phyloP scores from a whole-genome alignment of 1,140 invertebrate species.

The Drosophila tani region DNA sequence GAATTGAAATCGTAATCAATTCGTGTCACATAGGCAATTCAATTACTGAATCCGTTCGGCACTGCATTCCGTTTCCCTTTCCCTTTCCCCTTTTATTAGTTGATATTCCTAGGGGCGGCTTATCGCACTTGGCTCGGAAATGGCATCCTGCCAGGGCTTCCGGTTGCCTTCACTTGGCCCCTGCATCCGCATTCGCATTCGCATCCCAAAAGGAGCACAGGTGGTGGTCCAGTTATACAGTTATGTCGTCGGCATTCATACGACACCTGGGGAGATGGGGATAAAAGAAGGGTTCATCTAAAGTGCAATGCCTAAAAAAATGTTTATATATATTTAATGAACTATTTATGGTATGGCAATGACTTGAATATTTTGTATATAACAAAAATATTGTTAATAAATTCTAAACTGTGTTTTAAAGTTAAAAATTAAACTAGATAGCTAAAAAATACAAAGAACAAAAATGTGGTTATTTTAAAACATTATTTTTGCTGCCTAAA shows the following conservation, averaged over 20 bases:
- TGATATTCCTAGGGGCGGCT: conserved; percentile 27
- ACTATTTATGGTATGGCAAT: neutral
- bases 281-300: neutral
- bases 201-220: conserved; percentile 37
- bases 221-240: conserved; percentile 58
- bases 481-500: neutral
- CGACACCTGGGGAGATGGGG: neutral
- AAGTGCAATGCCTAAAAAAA: neutral
- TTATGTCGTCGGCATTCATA: conserved; percentile 19
- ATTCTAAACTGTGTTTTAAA: too few relatives aligned
- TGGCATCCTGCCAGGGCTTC: conserved; percentile 71
- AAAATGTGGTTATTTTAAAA: neutral
- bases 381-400: too few relatives aligned
- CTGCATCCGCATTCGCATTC: conserved; percentile 10
- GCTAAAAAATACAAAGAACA: neutral
- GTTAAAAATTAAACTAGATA: neutral
- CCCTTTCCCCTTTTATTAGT: conserved; percentile 21
- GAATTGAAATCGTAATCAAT: conserved; percentile 66
- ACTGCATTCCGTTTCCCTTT: conserved; percentile 13
- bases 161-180: conserved; percentile 42
- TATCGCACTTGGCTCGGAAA: conserved; percentile 57
- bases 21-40: conserved; percentile 77
- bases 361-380: too few relatives aligned
- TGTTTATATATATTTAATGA: conserved; percentile 4
- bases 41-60: conserved; percentile 55